A percentile compares a stretch with the other conserved stretches of the same genome.
phyloP scores from a whole-genome alignment of 2,113 vertebrate species.

The Gymnorhina tibicen region DNA sequence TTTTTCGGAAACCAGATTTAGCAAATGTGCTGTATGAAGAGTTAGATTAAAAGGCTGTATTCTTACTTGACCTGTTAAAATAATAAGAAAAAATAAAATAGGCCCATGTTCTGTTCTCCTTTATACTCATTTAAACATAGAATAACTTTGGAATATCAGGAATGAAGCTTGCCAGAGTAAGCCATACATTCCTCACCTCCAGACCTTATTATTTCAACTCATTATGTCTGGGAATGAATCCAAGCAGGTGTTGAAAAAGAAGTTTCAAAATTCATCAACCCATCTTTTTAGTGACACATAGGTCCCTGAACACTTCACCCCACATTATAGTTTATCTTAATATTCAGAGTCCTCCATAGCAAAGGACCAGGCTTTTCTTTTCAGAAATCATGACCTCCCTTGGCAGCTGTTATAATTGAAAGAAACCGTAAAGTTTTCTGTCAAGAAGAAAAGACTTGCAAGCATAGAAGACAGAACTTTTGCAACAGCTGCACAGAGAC shows the following conservation, averaged over 20 bases:
- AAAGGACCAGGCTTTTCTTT: background rate
- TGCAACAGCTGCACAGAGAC: background rate
- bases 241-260: background rate
- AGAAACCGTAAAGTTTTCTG: background rate
- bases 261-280: background rate
- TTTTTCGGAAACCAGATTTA: background rate
- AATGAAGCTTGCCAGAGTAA: background rate
- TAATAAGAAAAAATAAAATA: background rate
- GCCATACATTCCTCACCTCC: background rate
- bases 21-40: fast-evolving
- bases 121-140: background rate
- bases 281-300: background rate
- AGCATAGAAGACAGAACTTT: background rate
- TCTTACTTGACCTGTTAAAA: background rate
- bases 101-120: background rate
- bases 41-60: background rate
- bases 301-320: background rate
- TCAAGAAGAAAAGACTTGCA: background rate
- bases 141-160: background rate
- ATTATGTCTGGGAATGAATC: background rate
- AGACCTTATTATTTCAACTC: background rate
- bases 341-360: background rate
- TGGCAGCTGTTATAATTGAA: background rate
- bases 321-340: background rate
- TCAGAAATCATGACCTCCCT: background rate